Evolutionary conservation across 1,140 invertebrate species (phyloP), one percentile per base, ranked within the genome.

Genomic region (Aphaenogaster floridana): DNA sequence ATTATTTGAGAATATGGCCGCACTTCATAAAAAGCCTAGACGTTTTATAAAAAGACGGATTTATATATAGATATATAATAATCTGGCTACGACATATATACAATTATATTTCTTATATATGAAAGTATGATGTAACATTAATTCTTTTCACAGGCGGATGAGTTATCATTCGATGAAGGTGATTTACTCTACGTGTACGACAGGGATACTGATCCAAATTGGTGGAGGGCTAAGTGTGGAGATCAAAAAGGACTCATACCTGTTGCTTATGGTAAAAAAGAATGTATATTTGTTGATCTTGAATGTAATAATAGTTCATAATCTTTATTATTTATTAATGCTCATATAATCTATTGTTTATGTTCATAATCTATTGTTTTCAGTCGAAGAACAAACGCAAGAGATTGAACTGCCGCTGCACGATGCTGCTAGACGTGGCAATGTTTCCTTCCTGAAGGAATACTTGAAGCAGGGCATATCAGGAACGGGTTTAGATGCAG

Each of bases 361-460:
- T 54, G 34, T 50, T 54, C 61, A 3, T 36, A 63, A 63, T 63
- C 6, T 63, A 50, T 52, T 78, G 50, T 84, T 21, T 95, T 13
- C 90, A 97, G 97, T 97, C 78, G 96, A 96, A 94, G 95, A 96
- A 88, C 97, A 97, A 92, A 96, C 96, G 36, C 96, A 97, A 92
- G 95, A 96, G 87, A 95, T 97, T 64, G 96, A 97, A 77, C 95
- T 96, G 86, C 97, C 97, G 17, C 92, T 98, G 34, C 97, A 97
- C 91, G 97, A 98, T 94, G 97, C 97, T 88, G 97, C 97, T 2
- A 96, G 97, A 92, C 94, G 97, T 86, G 97, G 97, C 28, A 97
- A 97, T 92, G 89, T 97, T 5, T 95, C 94, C 6, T 97, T 97
- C 90, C 91, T 98, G 77, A 91, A 92, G 78, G 97, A 97, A 94